Evolutionary conservation across 2,888 invertebrate genomes (phyloP), one percentile per base, ranked within the genome.

Genomic region (Hypomecis punctinalis): DNA sequence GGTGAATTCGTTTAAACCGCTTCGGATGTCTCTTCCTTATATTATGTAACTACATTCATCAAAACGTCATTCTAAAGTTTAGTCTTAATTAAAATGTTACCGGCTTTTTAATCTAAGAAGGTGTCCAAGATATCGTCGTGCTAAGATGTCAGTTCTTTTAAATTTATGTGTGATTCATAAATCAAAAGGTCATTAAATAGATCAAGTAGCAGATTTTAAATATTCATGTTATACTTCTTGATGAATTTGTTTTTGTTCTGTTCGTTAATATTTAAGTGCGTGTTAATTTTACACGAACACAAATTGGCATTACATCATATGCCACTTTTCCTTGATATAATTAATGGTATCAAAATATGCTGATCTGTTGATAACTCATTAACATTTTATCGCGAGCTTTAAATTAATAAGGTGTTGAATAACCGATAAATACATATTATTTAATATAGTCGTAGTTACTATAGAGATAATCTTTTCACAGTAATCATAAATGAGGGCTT

Each of bases 1-100:
- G 70, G 69, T 80, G 81, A 77, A 79, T 80, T 82, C 77, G 63
- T 83, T 83, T 79, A 76, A 79, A 83, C 76, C 69, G 75, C 70
- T 78, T 76, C 78, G 70, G 75, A 72, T 72, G 73, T 64, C 56
- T 62, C 42, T 62, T 62, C 36, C 63, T 63, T 59, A 5, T 64
- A 5, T 64, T 64, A 56, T 37, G 46, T 56, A 64, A 64, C n/a
- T 7, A 40, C 13, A 46, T 51, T 60, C 55, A 51, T 64, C 39
- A 55, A 49, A 46, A 55, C 39, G 33, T 10, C n/a, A 47, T 13
- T 46, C 36, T 53, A 10, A 37, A 45, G 7, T 54, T 46, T 40
- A 40, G 45, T 39, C 10, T 58, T 48, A 36, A 54, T 53, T 63
- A 57, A 47, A 45, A 61, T 56, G 39, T 56, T 49, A 45, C 43